Conservation (phyloP, 2,797 vertebrate species). For the Chloroceryle amazona region DNA sequence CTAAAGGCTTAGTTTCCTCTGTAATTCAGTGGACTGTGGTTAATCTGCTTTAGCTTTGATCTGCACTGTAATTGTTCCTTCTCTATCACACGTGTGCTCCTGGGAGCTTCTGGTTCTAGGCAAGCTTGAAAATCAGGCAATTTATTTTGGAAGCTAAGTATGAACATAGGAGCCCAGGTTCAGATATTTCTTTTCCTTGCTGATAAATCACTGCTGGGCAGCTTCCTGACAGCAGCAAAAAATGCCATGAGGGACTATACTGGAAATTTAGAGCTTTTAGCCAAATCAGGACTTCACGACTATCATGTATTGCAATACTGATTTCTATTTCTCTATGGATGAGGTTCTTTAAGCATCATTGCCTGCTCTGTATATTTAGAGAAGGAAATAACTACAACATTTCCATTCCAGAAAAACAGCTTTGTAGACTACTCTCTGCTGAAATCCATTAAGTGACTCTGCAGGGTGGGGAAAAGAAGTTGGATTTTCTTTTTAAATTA, state of each 20-base stretch:
- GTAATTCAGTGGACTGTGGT: not conserved
- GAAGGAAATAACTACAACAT: slow-evolving; percentile 7
- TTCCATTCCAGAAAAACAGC: slow-evolving; percentile 42
- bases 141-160: slow-evolving; percentile 42
- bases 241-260: not conserved
- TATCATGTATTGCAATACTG: not conserved
- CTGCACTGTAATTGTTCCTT: not conserved
- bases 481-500: not conserved
- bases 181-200: not conserved
- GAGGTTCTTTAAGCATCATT: not conserved
- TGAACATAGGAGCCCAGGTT: not conserved
- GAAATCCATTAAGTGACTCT: slow-evolving; percentile 38
- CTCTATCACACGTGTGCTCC: not conserved
- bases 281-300: not conserved
- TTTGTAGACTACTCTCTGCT: not conserved
- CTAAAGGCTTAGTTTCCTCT: not conserved
- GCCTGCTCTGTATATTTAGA: not conserved
- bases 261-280: slow-evolving; percentile 32
- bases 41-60: slow-evolving; percentile 5
- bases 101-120: slow-evolving; percentile 15
- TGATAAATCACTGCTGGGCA: slow-evolving; percentile 16
- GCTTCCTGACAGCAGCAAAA: slow-evolving; percentile 9
- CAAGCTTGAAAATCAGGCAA: slow-evolving; percentile 46
- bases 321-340: slow-evolving; percentile 21
- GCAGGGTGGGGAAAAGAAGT: not conserved